Percentiles rank a stretch among this genome's conserved stretches.
These are phyloP conservation scores for Crotalus tigris DNA, from an alignment of 2,113 vertebrate genomes.

Conservation along the genomic window DNA sequence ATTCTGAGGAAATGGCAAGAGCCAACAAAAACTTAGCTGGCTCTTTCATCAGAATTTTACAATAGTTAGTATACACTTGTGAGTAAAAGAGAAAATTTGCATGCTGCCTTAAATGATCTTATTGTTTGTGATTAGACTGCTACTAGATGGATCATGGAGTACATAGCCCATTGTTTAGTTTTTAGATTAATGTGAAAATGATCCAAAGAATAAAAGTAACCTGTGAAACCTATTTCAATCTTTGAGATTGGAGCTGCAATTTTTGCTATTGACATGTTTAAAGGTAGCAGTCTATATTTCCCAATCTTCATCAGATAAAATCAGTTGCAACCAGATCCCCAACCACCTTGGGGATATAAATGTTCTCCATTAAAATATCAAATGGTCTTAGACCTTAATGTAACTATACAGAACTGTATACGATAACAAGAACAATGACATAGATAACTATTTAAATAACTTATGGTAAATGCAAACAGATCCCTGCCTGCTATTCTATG, in stretches of 20 bases:
- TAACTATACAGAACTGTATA: neutral
- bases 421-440: neutral
- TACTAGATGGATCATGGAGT: neutral
- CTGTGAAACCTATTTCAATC: neutral
- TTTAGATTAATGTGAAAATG: neutral
- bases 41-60: neutral
- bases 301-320: neutral
- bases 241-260: neutral
- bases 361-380: neutral
- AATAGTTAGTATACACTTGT: neutral
- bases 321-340: neutral
- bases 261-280: neutral
- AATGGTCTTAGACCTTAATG: neutral
- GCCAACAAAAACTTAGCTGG: neutral
- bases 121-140: neutral
- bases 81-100: neutral
- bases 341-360: neutral
- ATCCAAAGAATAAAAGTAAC: neutral
- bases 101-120: neutral
- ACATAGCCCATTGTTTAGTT: neutral
- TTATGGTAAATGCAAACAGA: slow-evolving; percentile 45
- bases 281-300: neutral
- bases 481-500: slow-evolving; percentile 31
- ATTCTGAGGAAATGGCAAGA: neutral
- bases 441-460: slow-evolving; percentile 43